Percentiles rank a stretch among this genome's conserved stretches.
Conservation (phyloP, 2,113 vertebrate species). For the Arothron firmamentum region DNA sequence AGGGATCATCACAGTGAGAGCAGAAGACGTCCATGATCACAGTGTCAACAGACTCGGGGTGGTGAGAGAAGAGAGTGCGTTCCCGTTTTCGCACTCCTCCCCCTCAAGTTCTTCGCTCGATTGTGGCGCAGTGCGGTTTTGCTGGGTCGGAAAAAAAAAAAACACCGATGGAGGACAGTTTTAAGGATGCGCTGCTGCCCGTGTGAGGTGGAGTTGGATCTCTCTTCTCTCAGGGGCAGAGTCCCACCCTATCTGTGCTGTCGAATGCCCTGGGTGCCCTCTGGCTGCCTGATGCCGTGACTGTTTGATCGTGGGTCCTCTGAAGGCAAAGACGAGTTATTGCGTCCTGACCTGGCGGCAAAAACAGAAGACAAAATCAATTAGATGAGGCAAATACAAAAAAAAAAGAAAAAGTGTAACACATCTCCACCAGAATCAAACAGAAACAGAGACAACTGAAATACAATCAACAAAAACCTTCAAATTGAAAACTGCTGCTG, state of each 20-base stretch:
- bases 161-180: conserved; percentile 48
- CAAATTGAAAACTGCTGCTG: no score
- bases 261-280: conserved; percentile 91
- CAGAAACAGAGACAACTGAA: no score
- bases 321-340: conserved; percentile 77
- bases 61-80: conserved; percentile 32
- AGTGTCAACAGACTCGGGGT: conserved; percentile 64
- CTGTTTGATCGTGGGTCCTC: conserved; percentile 87
- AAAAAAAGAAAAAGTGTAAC: no score
- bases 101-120: background rate
- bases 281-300: conserved; percentile 88
- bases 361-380: conserved; percentile 9
- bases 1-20: conserved; percentile 87
- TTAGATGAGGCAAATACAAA: background rate
- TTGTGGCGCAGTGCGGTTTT: conserved; percentile 1
- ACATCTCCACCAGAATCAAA: no score
- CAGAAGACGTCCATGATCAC: conserved; percentile 74
- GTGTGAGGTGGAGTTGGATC: conserved; percentile 34
- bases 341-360: conserved; percentile 79
- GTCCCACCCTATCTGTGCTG: conserved; percentile 87
- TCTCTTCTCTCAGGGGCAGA: conserved; percentile 30
- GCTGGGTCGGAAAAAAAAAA: conserved; percentile 1
- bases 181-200: conserved; percentile 32
- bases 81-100: conserved; percentile 33
- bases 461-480: no score